Evolutionary conservation across 1,140 invertebrate genomes (phyloP), one percentile per base, ranked within the genome.

Genomic region (Bombus sibiricus): DNA sequence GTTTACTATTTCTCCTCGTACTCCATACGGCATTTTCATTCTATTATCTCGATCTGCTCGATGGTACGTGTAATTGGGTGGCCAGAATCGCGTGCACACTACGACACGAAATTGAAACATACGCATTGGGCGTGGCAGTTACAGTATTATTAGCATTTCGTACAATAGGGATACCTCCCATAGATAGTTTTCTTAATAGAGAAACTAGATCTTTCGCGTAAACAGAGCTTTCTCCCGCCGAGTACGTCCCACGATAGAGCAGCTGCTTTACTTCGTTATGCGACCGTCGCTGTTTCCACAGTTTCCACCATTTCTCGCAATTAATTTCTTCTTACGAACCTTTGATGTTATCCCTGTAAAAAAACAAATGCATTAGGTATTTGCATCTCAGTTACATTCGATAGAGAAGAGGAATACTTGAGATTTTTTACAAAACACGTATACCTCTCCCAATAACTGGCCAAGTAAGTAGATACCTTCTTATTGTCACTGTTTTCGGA

Each of bases 61-160:
- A 47, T 85, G 88, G 81, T 89, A 90, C 90, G 90, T 90, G 90
- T 89, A 91, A 92, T 92, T 90, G 83, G 79, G 64, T 85, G 73
- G 78, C 78, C 81, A 81, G 83, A 71, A 77, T 80, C 79, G 81
- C 77, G 81, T 80, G 71, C 43, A 83, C 68, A 59, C 43, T 62
- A 34, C 81, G 37, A 88, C 74, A 69, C 66, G 37, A 73, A 79
- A 68, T 82, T 34, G 82, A 57, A 74, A 62, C 66, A 47, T 53
- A 69, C 66, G 37, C 37, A 39, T 22, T 57, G 85, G 68, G 80
- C 66, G 74, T 86, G 81, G 83, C 75, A 82, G 72, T 81, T 77
- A 57, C 78, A 28, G 75, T 69, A 88, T 64, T 73, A 53, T 85
- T 57, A 53, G 1, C 37, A 13, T 39, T 18, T 22, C n/a, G 9